Conservation (phyloP, 2,797 vertebrate genomes). For the Coreius guichenoti region DNA sequence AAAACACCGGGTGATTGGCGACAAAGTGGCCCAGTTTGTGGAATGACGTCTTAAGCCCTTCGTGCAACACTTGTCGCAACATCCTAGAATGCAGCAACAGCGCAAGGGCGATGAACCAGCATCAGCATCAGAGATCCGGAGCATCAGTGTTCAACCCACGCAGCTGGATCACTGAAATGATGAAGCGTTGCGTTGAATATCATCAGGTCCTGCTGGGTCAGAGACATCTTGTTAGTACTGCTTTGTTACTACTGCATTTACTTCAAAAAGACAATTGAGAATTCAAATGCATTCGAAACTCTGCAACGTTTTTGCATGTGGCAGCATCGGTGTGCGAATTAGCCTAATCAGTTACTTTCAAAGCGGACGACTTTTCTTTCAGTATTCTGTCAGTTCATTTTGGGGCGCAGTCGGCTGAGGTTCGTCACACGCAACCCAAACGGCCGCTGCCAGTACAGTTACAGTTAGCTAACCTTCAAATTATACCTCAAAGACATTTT, state of each 20-base stretch:
- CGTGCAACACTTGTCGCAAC: conserved; percentile 97
- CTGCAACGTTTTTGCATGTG: not conserved
- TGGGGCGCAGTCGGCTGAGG: conserved; percentile 14
- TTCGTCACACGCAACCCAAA: conserved; percentile 4
- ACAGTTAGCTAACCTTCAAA: not conserved
- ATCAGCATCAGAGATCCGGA: conserved; percentile 83
- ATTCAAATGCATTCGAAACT: not conserved
- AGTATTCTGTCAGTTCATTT: not conserved
- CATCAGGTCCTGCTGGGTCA: conserved; percentile 38
- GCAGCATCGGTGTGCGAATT: not conserved
- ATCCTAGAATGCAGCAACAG: conserved; percentile 90
- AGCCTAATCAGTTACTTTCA: conserved; percentile 16
- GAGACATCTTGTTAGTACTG: conserved; percentile 25
- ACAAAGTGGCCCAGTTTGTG: conserved; percentile 94
- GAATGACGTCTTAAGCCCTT: conserved; percentile 92
- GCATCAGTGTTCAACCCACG: conserved; percentile 45
- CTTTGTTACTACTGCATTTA: conserved; percentile 8
- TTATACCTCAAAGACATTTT: not conserved
- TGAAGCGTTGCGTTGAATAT: conserved; percentile 25
- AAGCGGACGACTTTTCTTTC: not conserved
- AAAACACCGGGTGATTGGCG: conserved; percentile 96
- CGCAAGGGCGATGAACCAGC: conserved; percentile 80
- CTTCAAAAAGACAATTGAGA: not conserved
- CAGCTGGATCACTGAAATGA: conserved; percentile 35
- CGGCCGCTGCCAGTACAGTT: not conserved